These are phyloP conservation scores for Eospalax fontanierii DNA, from an alignment of 2,797 vertebrate species.

Conservation along the genomic window DNA sequence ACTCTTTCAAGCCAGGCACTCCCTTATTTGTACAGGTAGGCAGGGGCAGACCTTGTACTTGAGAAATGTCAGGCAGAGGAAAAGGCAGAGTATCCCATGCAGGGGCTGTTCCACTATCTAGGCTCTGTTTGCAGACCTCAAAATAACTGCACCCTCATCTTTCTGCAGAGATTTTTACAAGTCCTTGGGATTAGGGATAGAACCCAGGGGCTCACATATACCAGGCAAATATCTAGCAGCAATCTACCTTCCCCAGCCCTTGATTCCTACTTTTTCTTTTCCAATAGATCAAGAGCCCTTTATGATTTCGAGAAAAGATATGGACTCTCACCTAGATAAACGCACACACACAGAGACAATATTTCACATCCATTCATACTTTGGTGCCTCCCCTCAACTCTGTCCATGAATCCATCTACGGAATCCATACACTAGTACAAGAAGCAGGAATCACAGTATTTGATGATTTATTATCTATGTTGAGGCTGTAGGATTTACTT, in stretches of 20 bases:
- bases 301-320: not conserved
- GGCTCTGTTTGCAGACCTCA: not conserved
- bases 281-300: not conserved
- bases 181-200: not conserved
- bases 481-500: not conserved
- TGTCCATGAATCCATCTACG: not conserved
- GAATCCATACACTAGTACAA: too few relatives aligned
- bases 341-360: not conserved
- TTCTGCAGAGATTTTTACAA: not conserved
- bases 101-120: not conserved
- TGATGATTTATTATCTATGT: not conserved
- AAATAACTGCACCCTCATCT: not conserved
- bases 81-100: not conserved
- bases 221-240: too few relatives aligned
- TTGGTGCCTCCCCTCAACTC: too few relatives aligned
- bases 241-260: not conserved
- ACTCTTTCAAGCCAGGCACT: not conserved
- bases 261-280: not conserved
- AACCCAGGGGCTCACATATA: not conserved
- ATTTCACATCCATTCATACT: not conserved
- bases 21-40: accelerated
- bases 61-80: accelerated
- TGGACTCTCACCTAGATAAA: not conserved
- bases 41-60: not conserved
- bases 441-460: not conserved